phyloP scores from a whole-genome alignment of 2,888 invertebrate genomes.

The Ectemnius lituratus region DNA sequence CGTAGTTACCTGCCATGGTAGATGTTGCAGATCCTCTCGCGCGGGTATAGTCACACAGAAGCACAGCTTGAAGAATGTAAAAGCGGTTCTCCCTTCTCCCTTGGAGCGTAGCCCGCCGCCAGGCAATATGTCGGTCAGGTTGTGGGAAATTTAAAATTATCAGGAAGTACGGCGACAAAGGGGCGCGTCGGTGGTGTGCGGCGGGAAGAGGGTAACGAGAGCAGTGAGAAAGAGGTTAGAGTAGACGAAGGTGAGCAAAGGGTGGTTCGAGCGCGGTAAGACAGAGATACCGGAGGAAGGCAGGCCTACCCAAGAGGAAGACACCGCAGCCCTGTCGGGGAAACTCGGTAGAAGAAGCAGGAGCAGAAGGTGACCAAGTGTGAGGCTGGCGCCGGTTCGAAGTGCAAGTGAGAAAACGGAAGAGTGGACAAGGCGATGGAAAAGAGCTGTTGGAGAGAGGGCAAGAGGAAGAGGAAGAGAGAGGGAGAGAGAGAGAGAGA shows the following conservation, averaged over 20 bases:
- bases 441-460: constrained; percentile 16
- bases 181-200: background rate
- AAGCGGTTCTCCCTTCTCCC: no score
- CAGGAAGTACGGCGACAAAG: constrained; percentile 28
- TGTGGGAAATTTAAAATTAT: constrained; percentile 64
- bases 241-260: background rate
- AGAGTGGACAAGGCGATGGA: background rate
- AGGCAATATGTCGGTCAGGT: constrained; percentile 52
- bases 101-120: background rate
- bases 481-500: constrained; percentile 11
- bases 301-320: no score
- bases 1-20: no score
- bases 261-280: background rate
- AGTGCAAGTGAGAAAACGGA: background rate
- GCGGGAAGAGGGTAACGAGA: constrained; percentile 2
- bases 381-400: no score
- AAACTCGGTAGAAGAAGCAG: background rate
- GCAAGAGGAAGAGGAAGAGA: constrained; percentile 29
- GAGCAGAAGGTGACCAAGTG: background rate
- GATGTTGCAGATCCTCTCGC: no score
- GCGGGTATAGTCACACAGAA: no score
- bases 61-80: no score
- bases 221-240: constrained; percentile 10
- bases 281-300: background rate
- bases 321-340: background rate